These are phyloP conservation scores for Pseudeuparius sepicola DNA, from an alignment of 2,888 invertebrate species.

Conservation along the genomic window DNA sequence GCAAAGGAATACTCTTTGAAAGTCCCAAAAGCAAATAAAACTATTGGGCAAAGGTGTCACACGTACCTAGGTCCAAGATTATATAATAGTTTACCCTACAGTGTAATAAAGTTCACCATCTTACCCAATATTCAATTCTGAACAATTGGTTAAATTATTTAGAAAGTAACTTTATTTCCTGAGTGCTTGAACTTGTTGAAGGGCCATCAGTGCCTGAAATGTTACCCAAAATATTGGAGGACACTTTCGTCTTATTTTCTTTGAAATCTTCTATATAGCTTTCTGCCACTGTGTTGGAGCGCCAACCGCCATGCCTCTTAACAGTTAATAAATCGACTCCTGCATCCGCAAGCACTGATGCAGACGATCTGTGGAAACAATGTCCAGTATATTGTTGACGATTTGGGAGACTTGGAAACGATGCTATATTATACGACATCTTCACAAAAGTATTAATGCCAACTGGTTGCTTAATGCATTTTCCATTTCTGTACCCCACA, in stretches of 20 bases:
- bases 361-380: constrained; percentile 6
- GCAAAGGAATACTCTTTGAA: too few species aligned
- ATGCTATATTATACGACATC: constrained; percentile 2
- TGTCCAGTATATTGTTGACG: constrained; percentile 5
- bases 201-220: constrained; percentile 9
- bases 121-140: too few species aligned
- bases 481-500: constrained; percentile 2
- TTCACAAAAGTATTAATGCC: constrained; percentile 7
- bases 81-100: too few species aligned
- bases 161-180: constrained; percentile 9
- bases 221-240: constrained; percentile 10
- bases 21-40: too few species aligned
- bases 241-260: constrained; percentile 1
- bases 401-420: too few species aligned
- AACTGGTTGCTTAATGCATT: constrained; percentile 5
- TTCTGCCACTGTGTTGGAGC: constrained; percentile 4
- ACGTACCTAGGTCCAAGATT: too few species aligned
- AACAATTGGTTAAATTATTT: too few species aligned
- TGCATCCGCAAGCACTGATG: constrained; percentile 7
- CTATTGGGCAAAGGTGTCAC: too few species aligned
- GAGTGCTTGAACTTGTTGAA: constrained; percentile 12
- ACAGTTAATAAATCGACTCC: constrained; percentile 11
- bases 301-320: constrained; percentile 10
- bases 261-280: constrained; percentile 8
- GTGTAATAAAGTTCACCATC: too few species aligned